Evolutionary conservation across 1,140 invertebrate genomes (phyloP).

Genomic region (Wasmannia auropunctata): DNA sequence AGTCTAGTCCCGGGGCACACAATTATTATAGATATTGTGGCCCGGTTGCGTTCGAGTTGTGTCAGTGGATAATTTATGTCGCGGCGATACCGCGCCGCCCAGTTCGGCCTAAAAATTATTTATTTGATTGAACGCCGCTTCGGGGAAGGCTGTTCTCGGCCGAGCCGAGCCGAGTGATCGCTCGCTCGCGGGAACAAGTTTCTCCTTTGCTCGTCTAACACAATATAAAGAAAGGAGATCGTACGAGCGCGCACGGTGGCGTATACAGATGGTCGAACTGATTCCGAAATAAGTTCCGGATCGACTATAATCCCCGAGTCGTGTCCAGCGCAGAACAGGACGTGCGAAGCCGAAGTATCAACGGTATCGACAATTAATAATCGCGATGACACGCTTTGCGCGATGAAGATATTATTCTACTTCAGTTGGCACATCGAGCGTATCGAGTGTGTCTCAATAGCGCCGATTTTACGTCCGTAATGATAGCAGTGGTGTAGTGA

Average conservation of each 20-base stretch:
- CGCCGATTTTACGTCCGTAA: conserved; percentile 17
- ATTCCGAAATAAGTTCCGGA: not conserved
- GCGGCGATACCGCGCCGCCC: conserved; percentile 77
- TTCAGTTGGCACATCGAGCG: not conserved
- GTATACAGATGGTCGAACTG: conserved; percentile 14
- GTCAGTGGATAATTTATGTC: conserved; percentile 83
- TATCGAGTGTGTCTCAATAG: not conserved
- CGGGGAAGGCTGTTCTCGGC: conserved; percentile 74
- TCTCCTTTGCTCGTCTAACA: not conserved
- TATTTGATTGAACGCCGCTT: conserved; percentile 79
- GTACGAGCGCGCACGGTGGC: conserved; percentile 9
- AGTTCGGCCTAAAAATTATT: conserved; percentile 80
- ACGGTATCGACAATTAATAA: conserved; percentile 4
- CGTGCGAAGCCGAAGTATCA: not conserved
- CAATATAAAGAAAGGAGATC: not conserved
- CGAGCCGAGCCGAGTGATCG: conserved; percentile 9
- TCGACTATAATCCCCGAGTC: not conserved
- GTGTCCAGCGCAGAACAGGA: not conserved
- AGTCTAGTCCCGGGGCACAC: conserved; percentile 10
- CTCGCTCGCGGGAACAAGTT: conserved; percentile 43
- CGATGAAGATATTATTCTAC: conserved; percentile 39
- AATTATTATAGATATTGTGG: conserved; percentile 72
- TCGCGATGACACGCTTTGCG: not conserved
- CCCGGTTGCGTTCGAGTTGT: conserved; percentile 71
- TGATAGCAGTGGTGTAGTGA: not conserved